Percentiles rank a stretch among this genome's conserved stretches.
Evolutionary conservation across 2,797 vertebrate genomes (phyloP).

Genomic region (Alectoris magna): DNA sequence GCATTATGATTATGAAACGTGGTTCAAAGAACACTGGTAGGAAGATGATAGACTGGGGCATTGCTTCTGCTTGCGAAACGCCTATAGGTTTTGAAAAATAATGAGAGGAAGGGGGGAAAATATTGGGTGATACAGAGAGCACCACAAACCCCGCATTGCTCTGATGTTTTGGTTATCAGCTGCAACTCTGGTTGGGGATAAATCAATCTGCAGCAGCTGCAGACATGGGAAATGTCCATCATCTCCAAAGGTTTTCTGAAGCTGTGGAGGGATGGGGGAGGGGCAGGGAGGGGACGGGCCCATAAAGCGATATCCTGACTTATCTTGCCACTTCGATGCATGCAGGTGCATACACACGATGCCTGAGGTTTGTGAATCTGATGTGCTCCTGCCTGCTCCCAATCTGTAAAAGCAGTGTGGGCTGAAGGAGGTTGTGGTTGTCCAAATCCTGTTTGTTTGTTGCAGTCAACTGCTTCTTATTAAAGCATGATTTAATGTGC

Average conservation of each 20-base stretch:
- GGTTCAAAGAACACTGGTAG: slow-evolving; percentile 21
- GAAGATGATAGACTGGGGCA: slow-evolving; percentile 22
- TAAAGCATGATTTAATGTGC: slow-evolving; percentile 45
- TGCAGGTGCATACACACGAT: not conserved
- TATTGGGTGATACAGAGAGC: not conserved
- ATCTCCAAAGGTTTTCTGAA: slow-evolving; percentile 47
- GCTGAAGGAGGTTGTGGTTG: slow-evolving; percentile 8
- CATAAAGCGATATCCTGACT: slow-evolving; percentile 11
- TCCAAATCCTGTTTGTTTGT: slow-evolving; percentile 1
- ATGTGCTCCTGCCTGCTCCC: slow-evolving; percentile 13
- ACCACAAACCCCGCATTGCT: slow-evolving; percentile 55
- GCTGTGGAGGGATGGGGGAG: not conserved
- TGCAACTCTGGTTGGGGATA: slow-evolving; percentile 39
- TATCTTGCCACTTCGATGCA: not conserved
- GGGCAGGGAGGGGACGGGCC: slow-evolving; percentile 30
- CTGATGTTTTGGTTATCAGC: slow-evolving; percentile 66
- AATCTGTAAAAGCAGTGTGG: not conserved
- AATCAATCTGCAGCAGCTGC: slow-evolving; percentile 64
- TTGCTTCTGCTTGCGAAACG: not conserved
- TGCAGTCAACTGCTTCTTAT: slow-evolving; percentile 57
- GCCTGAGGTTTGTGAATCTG: slow-evolving; percentile 12
- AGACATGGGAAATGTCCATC: slow-evolving; percentile 27
- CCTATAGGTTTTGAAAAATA: slow-evolving; percentile 21
- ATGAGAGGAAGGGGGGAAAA: not conserved
- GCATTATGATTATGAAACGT: slow-evolving; percentile 47